Base-by-base conservation (phyloP, 2,113 vertebrate genomes). In the Chrysemys picta region DNA sequence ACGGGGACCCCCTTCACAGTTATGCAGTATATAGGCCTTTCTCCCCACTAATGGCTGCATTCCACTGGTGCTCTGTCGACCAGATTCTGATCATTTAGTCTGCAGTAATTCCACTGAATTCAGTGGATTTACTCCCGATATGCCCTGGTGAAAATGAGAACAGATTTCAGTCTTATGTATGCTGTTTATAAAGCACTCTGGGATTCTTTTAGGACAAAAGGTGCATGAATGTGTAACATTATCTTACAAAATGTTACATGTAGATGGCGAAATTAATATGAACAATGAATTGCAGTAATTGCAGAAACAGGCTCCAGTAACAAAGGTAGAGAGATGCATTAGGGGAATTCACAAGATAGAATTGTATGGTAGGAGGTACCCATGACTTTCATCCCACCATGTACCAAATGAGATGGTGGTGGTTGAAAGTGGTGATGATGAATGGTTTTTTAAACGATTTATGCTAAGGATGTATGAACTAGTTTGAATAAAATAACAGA, bases 391-490 rank as follows among this genome's bases (percentile, higher is more conserved):
- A 38, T 72, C 35, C 35, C n/a, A 72, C 65, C n/a, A n/a, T 38
- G 35, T n/a, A 72, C 42, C 75, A 78, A 47, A 78, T 27, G 42
- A 47, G 1, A n/a, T 1, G 45, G 53, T 0, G 1, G 78, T 0
- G 42, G 9, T 82, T 49, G 56, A 76, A 21, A 56, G n/a, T 50
- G 21, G 0, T 1, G 49, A 16, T 45, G 47, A 29, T 88, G 90
- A 21, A 31, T 27, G 10, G 19, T 19, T 81, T 69, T 75, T 65
- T 80, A 47, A 90, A 87, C 6, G 5, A 35, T 31, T 85, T 59
- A 38, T n/a, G n/a, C 31, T 21, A 49, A 80, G 45, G 5, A 13
- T 47, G 4, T 24, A 75, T 91, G 75, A 93, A 57, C 0, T 31
- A n/a, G 2, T 83, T 91, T 13, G 52, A 54, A 80, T 21, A 9